A percentile compares a stretch with the other conserved stretches of the same genome.
phyloP scores from a whole-genome alignment of 2,797 vertebrate species.

The Sylvia borin region DNA sequence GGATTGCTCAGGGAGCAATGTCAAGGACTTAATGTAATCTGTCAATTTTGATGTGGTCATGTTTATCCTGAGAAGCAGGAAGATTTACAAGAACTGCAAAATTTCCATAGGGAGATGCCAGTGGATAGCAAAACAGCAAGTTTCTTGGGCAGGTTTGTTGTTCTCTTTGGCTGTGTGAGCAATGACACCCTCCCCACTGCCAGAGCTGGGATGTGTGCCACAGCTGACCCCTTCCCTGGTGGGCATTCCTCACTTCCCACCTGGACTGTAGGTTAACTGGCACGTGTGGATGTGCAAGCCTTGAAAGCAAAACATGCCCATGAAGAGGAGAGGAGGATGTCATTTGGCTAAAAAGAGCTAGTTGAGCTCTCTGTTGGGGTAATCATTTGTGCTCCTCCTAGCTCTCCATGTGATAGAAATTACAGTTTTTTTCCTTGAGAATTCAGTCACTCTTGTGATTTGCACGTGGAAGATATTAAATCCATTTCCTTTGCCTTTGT shows the following conservation, averaged over 20 bases:
- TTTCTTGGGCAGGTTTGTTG: background rate
- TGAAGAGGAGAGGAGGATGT: background rate
- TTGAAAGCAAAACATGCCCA: background rate
- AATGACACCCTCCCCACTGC: background rate
- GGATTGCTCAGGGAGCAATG: background rate
- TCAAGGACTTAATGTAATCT: background rate
- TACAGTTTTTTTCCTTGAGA: background rate
- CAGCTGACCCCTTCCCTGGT: background rate
- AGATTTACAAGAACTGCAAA: background rate
- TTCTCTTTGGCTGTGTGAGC: background rate
- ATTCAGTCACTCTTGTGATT: background rate
- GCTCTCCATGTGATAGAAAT: background rate
- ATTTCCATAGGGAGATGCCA: background rate
- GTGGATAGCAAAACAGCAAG: background rate
- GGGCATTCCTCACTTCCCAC: background rate
- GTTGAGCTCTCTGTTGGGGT: background rate
- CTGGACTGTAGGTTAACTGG: background rate
- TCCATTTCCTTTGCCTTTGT: background rate
- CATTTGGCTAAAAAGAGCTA: background rate
- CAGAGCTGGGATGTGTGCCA: fast-evolving
- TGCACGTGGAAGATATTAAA: background rate
- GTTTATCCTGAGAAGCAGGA: background rate
- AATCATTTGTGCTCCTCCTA: background rate
- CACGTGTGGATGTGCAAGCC: fast-evolving
- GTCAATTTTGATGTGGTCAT: background rate